Evolutionary conservation across 2,888 invertebrate genomes (phyloP).

Genomic region (Drosophila vallismaia): DNA sequence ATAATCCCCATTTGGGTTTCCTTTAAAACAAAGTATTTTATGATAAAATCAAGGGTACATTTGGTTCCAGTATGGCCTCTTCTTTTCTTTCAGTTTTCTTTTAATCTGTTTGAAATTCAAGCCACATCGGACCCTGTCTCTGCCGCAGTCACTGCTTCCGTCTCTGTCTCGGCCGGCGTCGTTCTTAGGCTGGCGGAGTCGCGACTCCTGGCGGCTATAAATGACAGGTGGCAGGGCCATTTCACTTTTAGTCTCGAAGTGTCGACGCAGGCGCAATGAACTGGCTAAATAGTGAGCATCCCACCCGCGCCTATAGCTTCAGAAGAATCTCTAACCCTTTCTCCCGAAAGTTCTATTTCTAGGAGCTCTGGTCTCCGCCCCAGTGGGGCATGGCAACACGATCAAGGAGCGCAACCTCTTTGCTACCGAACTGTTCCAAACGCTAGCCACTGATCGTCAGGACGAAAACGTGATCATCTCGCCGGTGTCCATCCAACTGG

Average conservation of each 20-base stretch:
- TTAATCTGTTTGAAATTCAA: constrained; percentile 58
- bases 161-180: constrained; percentile 35
- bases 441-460: constrained; percentile 76
- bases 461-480: constrained; percentile 80
- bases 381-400: constrained; percentile 54
- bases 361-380: constrained; percentile 34
- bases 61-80: not conserved
- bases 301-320: not conserved
- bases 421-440: constrained; percentile 80
- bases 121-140: constrained; percentile 46
- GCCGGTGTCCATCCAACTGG: constrained; percentile 78
- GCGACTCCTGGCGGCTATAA: constrained; percentile 60
- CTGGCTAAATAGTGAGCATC: constrained; percentile 54
- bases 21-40: not conserved
- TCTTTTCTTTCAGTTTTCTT: constrained; percentile 17
- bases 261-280: constrained; percentile 71
- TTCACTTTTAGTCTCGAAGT: constrained; percentile 72
- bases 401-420: constrained; percentile 79
- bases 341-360: constrained; percentile 23
- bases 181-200: constrained; percentile 31
- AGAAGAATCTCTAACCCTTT: not conserved
- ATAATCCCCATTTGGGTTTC: no score
- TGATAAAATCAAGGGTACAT: constrained; percentile 1
- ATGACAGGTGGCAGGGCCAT: constrained; percentile 64
- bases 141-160: constrained; percentile 11